Evolutionary conservation across 2,888 invertebrate genomes (phyloP), one percentile per base, ranked within the genome.

Genomic region (Brachypalpus laphriformis): DNA sequence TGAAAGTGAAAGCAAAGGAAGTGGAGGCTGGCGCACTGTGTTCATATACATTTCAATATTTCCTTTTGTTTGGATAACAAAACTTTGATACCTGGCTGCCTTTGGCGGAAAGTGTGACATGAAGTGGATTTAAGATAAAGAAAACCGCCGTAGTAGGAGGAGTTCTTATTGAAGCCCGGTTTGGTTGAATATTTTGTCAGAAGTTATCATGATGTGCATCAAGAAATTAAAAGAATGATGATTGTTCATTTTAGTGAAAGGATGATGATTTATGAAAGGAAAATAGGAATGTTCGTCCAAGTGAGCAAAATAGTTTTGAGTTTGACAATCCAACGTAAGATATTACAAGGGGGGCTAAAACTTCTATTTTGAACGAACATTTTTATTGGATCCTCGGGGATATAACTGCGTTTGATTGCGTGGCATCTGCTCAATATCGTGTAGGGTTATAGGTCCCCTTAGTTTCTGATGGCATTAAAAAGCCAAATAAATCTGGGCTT

Each of bases 41-140:
- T 72, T 47, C 65, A 66, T 74, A 80, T 82, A 82, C 63, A 83
- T 83, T 83, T 80, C 80, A 83, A 80, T 83, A 83, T 70, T 83
- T 80, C 80, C 85, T 75, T 75, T 85, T 85, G 85, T 85, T 81
- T 85, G 81, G 57, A 76, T 85, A 81, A 70, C 75, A 85, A 81
- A 85, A 71, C 75, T 81, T 81, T 75, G 70, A 85, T 81, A 85
- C 85, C 81, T 85, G 81, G 45, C 75, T 81, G 54, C 28, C 47
- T 51, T 45, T 49, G 47, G 34, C 25, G 61, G 22, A 57, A 66
- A 54, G 59, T 68, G 68, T 83, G 83, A 82, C 83, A 74, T 56
- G 78, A 80, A 82, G 82, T 78, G 66, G 68, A 68, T 71, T 72
- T 37, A 56, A 80, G 63, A 75, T 70, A 80, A 65, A 75, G 59